Base-by-base conservation (phyloP, 2,113 vertebrate genomes). In the Emydura subglobosa region DNA sequence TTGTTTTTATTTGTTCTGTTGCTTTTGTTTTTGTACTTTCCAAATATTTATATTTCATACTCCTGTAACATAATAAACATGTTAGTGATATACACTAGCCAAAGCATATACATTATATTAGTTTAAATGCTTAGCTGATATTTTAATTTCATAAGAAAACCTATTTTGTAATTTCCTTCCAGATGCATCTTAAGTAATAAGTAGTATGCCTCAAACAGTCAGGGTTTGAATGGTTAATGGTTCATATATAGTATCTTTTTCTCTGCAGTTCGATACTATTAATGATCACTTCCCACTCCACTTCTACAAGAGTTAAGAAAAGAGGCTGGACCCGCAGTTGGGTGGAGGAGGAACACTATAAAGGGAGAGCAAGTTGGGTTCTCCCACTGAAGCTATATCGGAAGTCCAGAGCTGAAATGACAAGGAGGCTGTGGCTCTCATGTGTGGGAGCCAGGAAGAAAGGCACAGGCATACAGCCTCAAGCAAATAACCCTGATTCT, bases 201-300 rank as follows among this genome's bases (percentile, higher is more conserved):
- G 29, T 4, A 84, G 49, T 22, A 53, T 82, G 74, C 68, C 19
- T 5, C 54, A 2, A 11, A 9, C 72, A 24, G 2, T 83, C 10
- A 12, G 82, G 25, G 39, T 51, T 39, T 42, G 31, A 57, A 3
- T 55, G 13, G 9, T 42, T 21, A 1, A 7, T 4, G 9, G 24
- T 91, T 90, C 34, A 50, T 89, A 50, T 5, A 74, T 5, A n/a
- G 5, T n/a, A 9, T 74, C 31, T 34, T 44, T 10, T n/a, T 24
- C 50, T 5, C 49, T 47, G 1, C 25, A 51, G 27, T 53, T 47
- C 44, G 8, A 10, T 10, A 51, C 51, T 2, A 82, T 51, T 4
- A 4, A 61, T 79, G 68, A 8, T 10, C 0, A 47, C 17, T 57
- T 65, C 14, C 39, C 80, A 11, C 44, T 65, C 31, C 0, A 1